A percentile compares a stretch with the other conserved stretches of the same genome.
Conservation (phyloP, 2,888 invertebrate species). For the Drosophila recens region DNA sequence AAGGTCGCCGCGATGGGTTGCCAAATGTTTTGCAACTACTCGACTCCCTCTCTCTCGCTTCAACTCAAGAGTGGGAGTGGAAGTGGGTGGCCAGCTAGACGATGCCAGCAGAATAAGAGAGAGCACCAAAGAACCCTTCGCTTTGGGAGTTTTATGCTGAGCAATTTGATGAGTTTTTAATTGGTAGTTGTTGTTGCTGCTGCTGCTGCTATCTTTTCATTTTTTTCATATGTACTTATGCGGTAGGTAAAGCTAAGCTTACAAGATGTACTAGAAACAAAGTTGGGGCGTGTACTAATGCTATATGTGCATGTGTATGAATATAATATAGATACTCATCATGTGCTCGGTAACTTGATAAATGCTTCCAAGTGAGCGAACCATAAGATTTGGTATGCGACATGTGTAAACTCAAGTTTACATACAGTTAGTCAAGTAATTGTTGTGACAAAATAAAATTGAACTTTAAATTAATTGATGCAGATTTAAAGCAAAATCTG, state of each 20-base stretch:
- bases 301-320: background rate
- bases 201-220: background rate
- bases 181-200: constrained; percentile 48
- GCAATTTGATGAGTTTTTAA: constrained; percentile 63
- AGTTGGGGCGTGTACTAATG: background rate
- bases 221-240: constrained; percentile 15
- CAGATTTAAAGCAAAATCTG: background rate
- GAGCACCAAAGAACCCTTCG: constrained; percentile 16
- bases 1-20: constrained; percentile 52
- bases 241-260: constrained; percentile 18
- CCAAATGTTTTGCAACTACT: constrained; percentile 45
- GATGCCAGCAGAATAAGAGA: background rate
- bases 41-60: constrained; percentile 21
- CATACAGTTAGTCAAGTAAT: background rate
- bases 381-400: background rate
- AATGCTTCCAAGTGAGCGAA: constrained; percentile 7
- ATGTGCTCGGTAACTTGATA: constrained; percentile 12
- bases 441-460: background rate
- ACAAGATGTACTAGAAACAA: constrained; percentile 12
- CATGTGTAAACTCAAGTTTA: background rate
- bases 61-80: constrained; percentile 8
- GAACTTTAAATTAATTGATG: background rate
- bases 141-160: constrained; percentile 42
- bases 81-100: constrained; percentile 34
- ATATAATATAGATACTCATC: constrained; percentile 12